Conservation (phyloP, 2,113 vertebrate genomes). For the cat (Felis catus) region F.catus_Fca126_mat1.0 CM031419.1:25872501-25873000, state of each 20-base stretch:
- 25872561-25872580: not conserved
- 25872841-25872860: not conserved
- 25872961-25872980: not conserved
- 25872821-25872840: not conserved
- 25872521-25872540: not conserved
- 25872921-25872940: not conserved
- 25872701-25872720: not conserved
- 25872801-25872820: not conserved
- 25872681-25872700: not conserved
- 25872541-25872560: not conserved
- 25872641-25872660: not conserved
- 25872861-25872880: not conserved
- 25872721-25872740: not conserved
- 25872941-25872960: slow-evolving; percentile 28
- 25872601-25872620: not conserved
- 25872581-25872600: not conserved
- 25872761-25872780: not conserved
- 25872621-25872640: not conserved
- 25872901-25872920: not conserved
- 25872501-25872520: not conserved
- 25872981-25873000: not conserved
- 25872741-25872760: not conserved
- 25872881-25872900: not conserved
- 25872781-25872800: not conserved
- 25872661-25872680: not conserved